Percentiles rank a stretch among this genome's conserved stretches.
These are phyloP conservation scores for Dione vanillae DNA, from an alignment of 2,888 invertebrate species.

Conservation along the genomic window DNA sequence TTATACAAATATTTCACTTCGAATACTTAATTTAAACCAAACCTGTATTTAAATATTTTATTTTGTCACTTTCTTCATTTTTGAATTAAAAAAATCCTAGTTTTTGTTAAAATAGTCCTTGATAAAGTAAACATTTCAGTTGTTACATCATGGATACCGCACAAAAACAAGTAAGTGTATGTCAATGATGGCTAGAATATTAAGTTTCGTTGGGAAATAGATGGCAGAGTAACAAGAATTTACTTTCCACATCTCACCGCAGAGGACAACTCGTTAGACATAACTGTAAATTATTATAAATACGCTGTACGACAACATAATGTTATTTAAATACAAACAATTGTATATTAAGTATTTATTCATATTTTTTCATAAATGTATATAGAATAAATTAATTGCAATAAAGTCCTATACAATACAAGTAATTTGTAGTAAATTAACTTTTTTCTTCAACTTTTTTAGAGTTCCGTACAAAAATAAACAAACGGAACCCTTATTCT, in stretches of 20 bases:
- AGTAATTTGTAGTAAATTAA: too few relatives aligned
- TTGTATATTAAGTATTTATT: not conserved
- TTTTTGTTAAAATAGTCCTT: not conserved
- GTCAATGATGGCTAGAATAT: constrained; percentile 5
- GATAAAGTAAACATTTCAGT: not conserved
- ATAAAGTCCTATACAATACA: too few relatives aligned
- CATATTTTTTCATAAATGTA: too few relatives aligned
- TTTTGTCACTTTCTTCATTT: too few relatives aligned
- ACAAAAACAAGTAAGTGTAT: not conserved
- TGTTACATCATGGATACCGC: constrained; percentile 9
- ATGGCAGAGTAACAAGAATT: constrained; percentile 16
- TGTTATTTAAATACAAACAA: not conserved
- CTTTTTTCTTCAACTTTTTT: too few relatives aligned
- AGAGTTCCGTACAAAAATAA: too few relatives aligned
- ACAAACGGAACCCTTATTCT: too few relatives aligned
- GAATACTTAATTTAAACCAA: too few relatives aligned
- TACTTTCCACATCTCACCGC: constrained; percentile 16
- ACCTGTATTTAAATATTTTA: too few relatives aligned
- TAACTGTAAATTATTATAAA: not conserved
- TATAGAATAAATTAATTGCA: too few relatives aligned
- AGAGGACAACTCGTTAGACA: not conserved
- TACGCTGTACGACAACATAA: not conserved
- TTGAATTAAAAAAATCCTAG: not conserved
- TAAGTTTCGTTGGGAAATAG: constrained; percentile 16
- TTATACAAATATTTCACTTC: too few relatives aligned